phyloP scores from a whole-genome alignment of 1,140 invertebrate genomes.

The Calycopis cecrops region DNA sequence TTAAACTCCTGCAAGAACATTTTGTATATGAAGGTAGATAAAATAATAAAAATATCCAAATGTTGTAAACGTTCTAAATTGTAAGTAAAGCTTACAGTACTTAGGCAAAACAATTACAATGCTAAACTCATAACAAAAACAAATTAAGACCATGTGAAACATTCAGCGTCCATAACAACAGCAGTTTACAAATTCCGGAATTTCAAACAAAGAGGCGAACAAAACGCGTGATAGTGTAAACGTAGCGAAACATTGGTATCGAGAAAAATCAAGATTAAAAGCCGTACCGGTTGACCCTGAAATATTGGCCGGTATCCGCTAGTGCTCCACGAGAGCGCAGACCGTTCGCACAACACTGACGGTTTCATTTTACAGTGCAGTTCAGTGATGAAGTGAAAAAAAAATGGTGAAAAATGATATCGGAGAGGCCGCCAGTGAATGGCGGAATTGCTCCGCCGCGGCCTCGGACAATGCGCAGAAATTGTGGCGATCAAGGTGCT shows the following conservation, averaged over 20 bases:
- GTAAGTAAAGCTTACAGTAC: no score
- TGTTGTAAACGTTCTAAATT: no score
- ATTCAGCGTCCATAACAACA: not conserved
- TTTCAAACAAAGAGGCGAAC: slow-evolving; percentile 6
- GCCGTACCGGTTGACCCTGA: slow-evolving; percentile 63
- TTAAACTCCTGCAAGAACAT: no score
- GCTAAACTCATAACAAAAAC: not conserved
- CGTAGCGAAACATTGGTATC: slow-evolving; percentile 1
- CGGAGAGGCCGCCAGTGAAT: slow-evolving; percentile 53
- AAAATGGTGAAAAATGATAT: slow-evolving; percentile 69
- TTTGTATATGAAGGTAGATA: no score
- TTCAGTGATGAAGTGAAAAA: slow-evolving; percentile 37
- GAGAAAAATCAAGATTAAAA: slow-evolving; percentile 13
- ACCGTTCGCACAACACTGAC: slow-evolving; percentile 19
- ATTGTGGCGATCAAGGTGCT: slow-evolving; percentile 73
- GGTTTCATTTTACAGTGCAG: slow-evolving; percentile 28
- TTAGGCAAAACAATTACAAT: not conserved
- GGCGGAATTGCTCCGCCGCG: slow-evolving; percentile 50
- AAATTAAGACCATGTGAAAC: slow-evolving; percentile 7
- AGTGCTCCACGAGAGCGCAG: not conserved
- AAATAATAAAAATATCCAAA: no score
- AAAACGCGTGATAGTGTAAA: not conserved
- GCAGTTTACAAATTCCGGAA: not conserved
- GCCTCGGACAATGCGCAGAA: slow-evolving; percentile 62
- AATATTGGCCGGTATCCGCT: slow-evolving; percentile 10